phyloP scores from a whole-genome alignment of 2,113 vertebrate genomes.

The Lethenteron camtschaticum region DNA sequence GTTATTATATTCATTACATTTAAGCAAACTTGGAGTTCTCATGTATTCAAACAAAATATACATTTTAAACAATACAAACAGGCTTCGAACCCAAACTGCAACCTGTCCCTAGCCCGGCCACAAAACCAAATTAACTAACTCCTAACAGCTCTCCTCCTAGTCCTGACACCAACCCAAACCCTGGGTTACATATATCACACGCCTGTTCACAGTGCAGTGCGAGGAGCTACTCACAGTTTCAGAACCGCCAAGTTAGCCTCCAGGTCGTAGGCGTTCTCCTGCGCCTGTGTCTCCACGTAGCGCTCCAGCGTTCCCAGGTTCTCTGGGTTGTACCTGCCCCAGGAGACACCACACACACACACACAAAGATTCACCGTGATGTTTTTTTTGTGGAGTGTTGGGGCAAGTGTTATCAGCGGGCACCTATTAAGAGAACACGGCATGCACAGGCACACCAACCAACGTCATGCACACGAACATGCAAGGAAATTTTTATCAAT shows the following conservation, averaged over 20 bases:
- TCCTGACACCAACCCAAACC: too few relatives aligned
- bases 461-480: not conserved
- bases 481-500: not conserved
- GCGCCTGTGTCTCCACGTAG: constrained; percentile 63
- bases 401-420: not conserved
- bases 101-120: too few relatives aligned
- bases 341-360: not conserved
- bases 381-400: not conserved
- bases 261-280: constrained; percentile 63
- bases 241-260: constrained; percentile 70
- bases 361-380: not conserved
- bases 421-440: not conserved
- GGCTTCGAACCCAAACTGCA: too few relatives aligned
- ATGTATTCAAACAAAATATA: too few relatives aligned
- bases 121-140: too few relatives aligned
- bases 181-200: too few relatives aligned
- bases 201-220: too few relatives aligned
- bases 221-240: constrained; percentile 40
- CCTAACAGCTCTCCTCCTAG: too few relatives aligned
- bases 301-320: constrained; percentile 55
- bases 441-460: not conserved
- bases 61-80: too few relatives aligned
- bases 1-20: too few relatives aligned
- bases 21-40: too few relatives aligned
- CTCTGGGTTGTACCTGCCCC: constrained; percentile 57